phyloP scores from a whole-genome alignment of 2,113 vertebrate species.

The Callocephalon fimbriatum region DNA sequence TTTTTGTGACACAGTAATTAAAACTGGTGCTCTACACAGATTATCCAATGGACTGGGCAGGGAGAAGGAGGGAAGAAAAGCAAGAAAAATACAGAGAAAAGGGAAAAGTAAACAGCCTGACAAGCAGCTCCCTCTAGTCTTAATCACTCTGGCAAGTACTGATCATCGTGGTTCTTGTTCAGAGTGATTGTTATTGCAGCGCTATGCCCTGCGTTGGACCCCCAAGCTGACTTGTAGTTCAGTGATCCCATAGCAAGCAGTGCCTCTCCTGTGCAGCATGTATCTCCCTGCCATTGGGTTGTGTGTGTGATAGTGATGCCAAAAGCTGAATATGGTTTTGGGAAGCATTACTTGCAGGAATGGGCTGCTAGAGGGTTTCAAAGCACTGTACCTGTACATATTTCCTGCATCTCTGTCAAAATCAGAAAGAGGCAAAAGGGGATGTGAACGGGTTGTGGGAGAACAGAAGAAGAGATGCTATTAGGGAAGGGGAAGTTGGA shows the following conservation, averaged over 20 bases:
- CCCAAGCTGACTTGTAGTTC: neutral
- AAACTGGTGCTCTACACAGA: neutral
- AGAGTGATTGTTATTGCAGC: neutral
- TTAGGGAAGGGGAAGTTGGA: neutral
- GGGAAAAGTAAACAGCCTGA: neutral
- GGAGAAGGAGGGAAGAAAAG: neutral
- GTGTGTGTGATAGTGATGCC: neutral
- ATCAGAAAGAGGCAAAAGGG: neutral
- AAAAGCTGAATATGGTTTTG: neutral
- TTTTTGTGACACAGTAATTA: neutral
- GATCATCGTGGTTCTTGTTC: neutral
- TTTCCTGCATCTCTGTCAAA: neutral
- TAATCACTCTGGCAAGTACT: neutral
- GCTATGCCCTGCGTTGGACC: accelerated
- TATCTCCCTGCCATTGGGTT: neutral
- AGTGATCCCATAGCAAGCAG: neutral
- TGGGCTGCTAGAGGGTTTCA: neutral
- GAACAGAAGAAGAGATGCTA: neutral
- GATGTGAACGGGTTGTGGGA: neutral
- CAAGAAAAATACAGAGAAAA: neutral
- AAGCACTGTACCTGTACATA: accelerated
- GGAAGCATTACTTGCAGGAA: neutral
- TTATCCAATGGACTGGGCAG: neutral
- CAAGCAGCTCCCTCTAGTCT: neutral
- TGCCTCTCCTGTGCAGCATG: accelerated